Conservation (phyloP, 2,888 invertebrate species). For the Ferdinandea cuprea region DNA sequence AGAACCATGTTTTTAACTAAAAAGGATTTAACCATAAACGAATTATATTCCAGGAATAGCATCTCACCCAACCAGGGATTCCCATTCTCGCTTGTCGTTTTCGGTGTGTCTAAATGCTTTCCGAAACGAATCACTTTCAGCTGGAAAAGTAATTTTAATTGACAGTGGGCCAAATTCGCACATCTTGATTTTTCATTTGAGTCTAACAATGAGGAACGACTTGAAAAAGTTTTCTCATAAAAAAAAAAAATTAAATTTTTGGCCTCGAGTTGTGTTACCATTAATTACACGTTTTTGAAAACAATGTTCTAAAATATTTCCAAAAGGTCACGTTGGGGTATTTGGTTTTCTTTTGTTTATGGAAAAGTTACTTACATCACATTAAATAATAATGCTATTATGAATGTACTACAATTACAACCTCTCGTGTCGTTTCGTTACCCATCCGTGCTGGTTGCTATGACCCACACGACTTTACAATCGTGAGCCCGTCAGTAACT, state of each 20-base stretch:
- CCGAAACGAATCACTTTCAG: conserved; percentile 27
- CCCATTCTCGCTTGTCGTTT: not conserved
- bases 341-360: not conserved
- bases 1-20: conserved; percentile 5
- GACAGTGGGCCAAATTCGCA: conserved; percentile 6
- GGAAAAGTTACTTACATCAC: conserved; percentile 6
- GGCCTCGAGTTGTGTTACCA: not conserved
- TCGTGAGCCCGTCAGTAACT: conserved; percentile 22
- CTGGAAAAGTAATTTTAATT: conserved; percentile 40
- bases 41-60: conserved; percentile 9
- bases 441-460: conserved; percentile 9
- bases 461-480: conserved; percentile 51
- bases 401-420: not conserved
- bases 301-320: not conserved
- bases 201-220: not conserved
- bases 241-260: not conserved
- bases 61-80: not conserved
- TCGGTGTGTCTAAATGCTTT: not conserved
- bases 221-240: conserved; percentile 25
- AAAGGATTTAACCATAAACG: conserved; percentile 27
- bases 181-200: conserved; percentile 11
- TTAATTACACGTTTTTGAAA: conserved; percentile 7
- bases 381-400: conserved; percentile 21
- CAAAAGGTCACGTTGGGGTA: conserved; percentile 8
- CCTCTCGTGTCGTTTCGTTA: conserved; percentile 1